These are phyloP conservation scores for Heliconius hortense DNA, from an alignment of 2,888 invertebrate species.

Conservation along the genomic window DNA sequence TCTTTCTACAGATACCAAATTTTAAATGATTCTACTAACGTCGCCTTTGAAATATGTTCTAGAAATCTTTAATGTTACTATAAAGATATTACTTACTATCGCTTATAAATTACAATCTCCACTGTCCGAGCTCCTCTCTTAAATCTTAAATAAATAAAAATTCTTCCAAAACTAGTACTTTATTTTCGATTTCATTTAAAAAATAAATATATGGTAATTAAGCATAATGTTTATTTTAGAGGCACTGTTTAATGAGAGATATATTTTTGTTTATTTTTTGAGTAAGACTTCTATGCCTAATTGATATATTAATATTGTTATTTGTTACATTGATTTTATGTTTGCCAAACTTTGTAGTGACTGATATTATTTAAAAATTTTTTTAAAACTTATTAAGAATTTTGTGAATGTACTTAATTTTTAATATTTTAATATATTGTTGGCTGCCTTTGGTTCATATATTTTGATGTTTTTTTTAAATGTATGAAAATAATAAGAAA, in stretches of 20 bases:
- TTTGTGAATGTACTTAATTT: slow-evolving; percentile 3
- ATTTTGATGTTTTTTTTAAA: not conserved
- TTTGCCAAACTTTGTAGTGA: too few species aligned
- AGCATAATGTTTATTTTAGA: not conserved
- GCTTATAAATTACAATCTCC: too few species aligned
- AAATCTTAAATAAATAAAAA: too few species aligned
- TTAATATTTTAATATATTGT: not conserved
- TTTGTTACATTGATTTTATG: too few species aligned
- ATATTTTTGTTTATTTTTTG: slow-evolving; percentile 1
- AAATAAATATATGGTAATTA: not conserved
- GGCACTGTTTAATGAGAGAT: not conserved
- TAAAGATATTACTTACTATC: too few species aligned
- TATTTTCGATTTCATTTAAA: not conserved
- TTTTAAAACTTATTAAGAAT: not conserved
- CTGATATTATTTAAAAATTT: too few species aligned
- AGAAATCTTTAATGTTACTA: not conserved
- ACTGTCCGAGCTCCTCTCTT: too few species aligned
- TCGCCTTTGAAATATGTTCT: not conserved
- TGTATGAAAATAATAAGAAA: not conserved
- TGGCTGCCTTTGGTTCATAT: not conserved
- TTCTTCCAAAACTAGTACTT: too few species aligned
- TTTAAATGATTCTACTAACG: not conserved
- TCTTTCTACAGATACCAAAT: too few species aligned
- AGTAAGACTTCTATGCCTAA: not conserved
- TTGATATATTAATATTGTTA: too few species aligned